Evolutionary conservation across 2,888 invertebrate species (phyloP).

Genomic region (Acleris literana): DNA sequence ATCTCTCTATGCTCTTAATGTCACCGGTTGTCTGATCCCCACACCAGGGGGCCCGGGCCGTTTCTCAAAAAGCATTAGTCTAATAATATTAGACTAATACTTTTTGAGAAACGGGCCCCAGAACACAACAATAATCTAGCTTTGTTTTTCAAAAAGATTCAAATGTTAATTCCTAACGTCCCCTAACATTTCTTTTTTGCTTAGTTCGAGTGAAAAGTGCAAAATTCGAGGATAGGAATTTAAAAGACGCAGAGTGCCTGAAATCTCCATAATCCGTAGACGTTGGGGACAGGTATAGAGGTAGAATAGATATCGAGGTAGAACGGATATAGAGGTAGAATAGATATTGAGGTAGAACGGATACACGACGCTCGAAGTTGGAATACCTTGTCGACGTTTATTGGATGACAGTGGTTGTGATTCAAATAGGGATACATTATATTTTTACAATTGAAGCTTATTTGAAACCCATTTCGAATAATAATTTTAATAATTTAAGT

Average conservation of each 20-base stretch:
- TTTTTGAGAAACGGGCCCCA: too few species aligned
- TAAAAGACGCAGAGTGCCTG: slow-evolving; percentile 2
- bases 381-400: slow-evolving; percentile 3
- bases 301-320: background rate
- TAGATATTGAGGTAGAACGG: background rate
- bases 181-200: background rate
- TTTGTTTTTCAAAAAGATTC: too few species aligned
- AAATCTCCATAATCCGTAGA: slow-evolving; percentile 6
- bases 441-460: background rate
- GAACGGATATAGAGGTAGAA: background rate
- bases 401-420: background rate
- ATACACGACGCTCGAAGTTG: background rate
- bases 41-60: too few species aligned
- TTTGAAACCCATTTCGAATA: too few species aligned
- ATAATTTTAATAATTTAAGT: too few species aligned
- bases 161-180: background rate
- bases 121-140: too few species aligned
- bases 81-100: too few species aligned
- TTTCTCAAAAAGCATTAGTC: too few species aligned
- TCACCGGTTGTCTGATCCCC: too few species aligned
- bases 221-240: background rate
- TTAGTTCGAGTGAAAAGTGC: background rate
- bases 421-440: background rate
- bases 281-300: background rate
- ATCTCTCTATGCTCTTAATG: too few species aligned